A percentile compares a stretch with the other conserved stretches of the same genome.
These are phyloP conservation scores for Pristionchus mayeri DNA, from an alignment of 2,888 invertebrate genomes.

Conservation along the genomic window DNA sequence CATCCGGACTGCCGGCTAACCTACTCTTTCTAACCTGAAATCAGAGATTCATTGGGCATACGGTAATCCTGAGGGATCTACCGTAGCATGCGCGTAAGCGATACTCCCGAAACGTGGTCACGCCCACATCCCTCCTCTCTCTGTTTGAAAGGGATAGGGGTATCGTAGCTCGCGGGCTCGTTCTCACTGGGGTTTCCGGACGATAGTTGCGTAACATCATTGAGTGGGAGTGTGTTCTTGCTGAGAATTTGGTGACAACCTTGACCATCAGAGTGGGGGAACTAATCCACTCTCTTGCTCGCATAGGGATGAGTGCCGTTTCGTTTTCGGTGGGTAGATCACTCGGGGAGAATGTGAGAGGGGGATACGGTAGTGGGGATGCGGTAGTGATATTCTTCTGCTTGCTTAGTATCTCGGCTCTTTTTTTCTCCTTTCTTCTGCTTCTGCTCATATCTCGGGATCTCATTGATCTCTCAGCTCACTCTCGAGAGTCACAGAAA, in stretches of 20 bases:
- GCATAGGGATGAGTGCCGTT: conserved; percentile 16
- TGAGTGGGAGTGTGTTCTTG: background rate
- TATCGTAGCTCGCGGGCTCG: conserved; percentile 4
- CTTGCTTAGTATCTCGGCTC: background rate
- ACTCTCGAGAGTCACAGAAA: background rate
- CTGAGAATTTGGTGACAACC: conserved; percentile 10
- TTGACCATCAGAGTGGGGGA: conserved; percentile 20
- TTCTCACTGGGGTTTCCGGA: background rate
- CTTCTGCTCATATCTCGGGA: background rate
- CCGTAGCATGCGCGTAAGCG: background rate
- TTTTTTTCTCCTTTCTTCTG: background rate
- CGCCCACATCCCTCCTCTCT: background rate
- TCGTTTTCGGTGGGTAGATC: background rate
- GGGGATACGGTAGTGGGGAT: background rate
- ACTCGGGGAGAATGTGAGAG: too few relatives aligned
- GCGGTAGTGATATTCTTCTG: background rate
- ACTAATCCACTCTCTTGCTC: conserved; percentile 15
- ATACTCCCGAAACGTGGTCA: background rate
- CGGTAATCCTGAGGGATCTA: conserved; percentile 1
- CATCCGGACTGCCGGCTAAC: background rate
- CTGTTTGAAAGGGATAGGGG: conserved; percentile 1
- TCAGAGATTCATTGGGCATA: conserved; percentile 6
- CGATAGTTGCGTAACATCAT: background rate
- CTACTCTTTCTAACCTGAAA: background rate
- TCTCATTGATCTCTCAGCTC: background rate